A percentile compares a stretch with the other conserved stretches of the same genome.
Evolutionary conservation across 2,888 invertebrate species (phyloP).

Genomic region (Ganaspis brasiliensis): DNA sequence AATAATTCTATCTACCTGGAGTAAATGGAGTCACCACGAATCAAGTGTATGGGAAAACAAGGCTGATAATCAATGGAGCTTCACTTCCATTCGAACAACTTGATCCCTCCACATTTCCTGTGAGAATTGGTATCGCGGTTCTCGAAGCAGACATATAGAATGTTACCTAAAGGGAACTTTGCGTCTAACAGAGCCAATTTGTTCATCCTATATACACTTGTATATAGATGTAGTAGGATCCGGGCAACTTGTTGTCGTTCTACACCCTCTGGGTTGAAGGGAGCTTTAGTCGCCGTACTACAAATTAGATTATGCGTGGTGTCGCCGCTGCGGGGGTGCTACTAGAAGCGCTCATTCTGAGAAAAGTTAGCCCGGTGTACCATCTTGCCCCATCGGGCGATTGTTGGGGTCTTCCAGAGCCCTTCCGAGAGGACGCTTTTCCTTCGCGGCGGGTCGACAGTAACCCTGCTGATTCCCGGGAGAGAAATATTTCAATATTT

Average conservation of each 20-base stretch:
- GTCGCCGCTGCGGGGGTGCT: constrained; percentile 75
- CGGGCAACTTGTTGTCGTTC: constrained; percentile 48
- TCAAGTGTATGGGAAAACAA: constrained; percentile 13
- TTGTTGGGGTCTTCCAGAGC: constrained; percentile 56
- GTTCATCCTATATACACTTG: constrained; percentile 62
- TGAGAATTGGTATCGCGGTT: constrained; percentile 37
- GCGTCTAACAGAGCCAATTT: constrained; percentile 74
- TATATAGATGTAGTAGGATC: constrained; percentile 39
- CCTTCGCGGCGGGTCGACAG: constrained; percentile 44
- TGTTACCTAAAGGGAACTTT: constrained; percentile 65
- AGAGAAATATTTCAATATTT: constrained; percentile 76
- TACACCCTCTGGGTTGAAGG: constrained; percentile 45
- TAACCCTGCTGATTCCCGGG: constrained; percentile 64
- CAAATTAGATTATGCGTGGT: constrained; percentile 77
- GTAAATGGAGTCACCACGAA: constrained; percentile 2
- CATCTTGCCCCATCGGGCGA: constrained; percentile 54
- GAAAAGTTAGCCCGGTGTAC: constrained; percentile 74
- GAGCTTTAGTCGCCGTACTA: constrained; percentile 72
- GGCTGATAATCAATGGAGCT: constrained; percentile 51
- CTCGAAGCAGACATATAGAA: constrained; percentile 26
- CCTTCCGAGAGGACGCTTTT: constrained; percentile 56
- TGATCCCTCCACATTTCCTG: constrained; percentile 55
- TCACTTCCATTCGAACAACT: constrained; percentile 53
- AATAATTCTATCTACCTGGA: no score
- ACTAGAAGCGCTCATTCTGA: constrained; percentile 67